phyloP scores from a whole-genome alignment of 2,888 invertebrate genomes.

The Cheilosia scutellata region DNA sequence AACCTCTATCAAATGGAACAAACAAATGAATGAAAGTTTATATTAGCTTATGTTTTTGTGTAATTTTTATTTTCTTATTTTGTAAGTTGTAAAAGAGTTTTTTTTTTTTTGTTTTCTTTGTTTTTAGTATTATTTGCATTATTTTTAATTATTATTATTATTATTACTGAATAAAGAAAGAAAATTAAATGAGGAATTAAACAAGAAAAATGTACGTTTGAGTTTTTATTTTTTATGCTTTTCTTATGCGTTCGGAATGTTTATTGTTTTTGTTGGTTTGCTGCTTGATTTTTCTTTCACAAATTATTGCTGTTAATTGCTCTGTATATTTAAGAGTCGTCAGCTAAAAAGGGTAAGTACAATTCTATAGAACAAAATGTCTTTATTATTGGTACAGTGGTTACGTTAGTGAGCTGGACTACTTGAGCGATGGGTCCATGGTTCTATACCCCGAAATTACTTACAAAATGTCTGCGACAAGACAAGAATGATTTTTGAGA shows the following conservation, averaged over 20 bases:
- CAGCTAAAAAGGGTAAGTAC: no score
- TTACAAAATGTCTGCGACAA: no score
- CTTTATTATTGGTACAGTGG: no score
- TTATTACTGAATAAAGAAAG: slow-evolving; percentile 77
- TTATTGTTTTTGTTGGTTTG: background rate
- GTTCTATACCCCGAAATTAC: no score
- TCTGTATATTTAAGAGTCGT: no score
- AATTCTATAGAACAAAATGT: no score
- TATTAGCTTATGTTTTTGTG: slow-evolving; percentile 60
- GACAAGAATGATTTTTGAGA: no score
- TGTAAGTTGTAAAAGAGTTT: slow-evolving; percentile 75
- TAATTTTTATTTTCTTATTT: slow-evolving; percentile 66
- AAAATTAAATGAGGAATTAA: slow-evolving; percentile 73
- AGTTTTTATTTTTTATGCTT: slow-evolving; percentile 62
- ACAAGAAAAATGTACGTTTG: slow-evolving; percentile 65
- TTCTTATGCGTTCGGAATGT: slow-evolving; percentile 7
- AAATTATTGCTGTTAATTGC: no score
- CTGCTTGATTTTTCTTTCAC: background rate
- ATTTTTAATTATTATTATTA: slow-evolving; percentile 76
- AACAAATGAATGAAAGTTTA: slow-evolving; percentile 60
- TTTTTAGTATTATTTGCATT: slow-evolving; percentile 77
- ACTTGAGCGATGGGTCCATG: no score
- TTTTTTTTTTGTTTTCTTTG: slow-evolving; percentile 76
- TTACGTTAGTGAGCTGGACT: no score
- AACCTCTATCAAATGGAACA: slow-evolving; percentile 18